A percentile compares a stretch with the other conserved stretches of the same genome.
Evolutionary conservation across 2,888 invertebrate species (phyloP).

Genomic region (Gnatocerus cornutus): DNA sequence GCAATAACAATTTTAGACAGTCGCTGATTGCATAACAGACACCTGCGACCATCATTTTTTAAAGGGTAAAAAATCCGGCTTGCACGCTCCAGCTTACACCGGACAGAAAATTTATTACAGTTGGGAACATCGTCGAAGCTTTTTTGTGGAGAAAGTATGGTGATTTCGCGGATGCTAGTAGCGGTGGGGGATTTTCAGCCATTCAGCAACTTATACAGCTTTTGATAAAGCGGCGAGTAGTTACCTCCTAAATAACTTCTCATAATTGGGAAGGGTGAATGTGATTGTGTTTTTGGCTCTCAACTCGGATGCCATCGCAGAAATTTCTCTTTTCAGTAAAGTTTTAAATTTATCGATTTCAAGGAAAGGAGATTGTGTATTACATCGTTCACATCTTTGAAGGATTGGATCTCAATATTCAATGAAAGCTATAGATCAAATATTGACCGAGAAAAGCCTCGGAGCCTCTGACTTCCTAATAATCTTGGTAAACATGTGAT

Average conservation of each 20-base stretch:
- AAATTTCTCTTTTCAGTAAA: slow-evolving; percentile 14
- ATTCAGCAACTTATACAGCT: slow-evolving; percentile 25
- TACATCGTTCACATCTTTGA: slow-evolving; percentile 36
- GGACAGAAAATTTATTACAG: slow-evolving; percentile 25
- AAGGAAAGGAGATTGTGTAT: slow-evolving; percentile 30
- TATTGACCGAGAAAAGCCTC: slow-evolving; percentile 36
- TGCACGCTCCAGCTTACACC: slow-evolving; percentile 12
- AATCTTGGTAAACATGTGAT: slow-evolving; percentile 37
- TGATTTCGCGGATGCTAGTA: slow-evolving; percentile 5
- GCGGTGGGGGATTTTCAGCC: slow-evolving; percentile 7
- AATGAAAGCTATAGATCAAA: slow-evolving; percentile 42
- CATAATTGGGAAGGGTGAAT: slow-evolving; percentile 20
- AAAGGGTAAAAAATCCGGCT: slow-evolving; percentile 11
- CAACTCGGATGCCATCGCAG: background rate
- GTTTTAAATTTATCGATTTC: slow-evolving; percentile 32
- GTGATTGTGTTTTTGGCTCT: slow-evolving; percentile 12
- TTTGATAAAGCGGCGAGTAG: slow-evolving; percentile 21
- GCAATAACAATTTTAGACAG: slow-evolving; percentile 17
- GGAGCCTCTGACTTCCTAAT: slow-evolving; percentile 29
- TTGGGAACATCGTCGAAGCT: slow-evolving; percentile 20
- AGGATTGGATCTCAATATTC: slow-evolving; percentile 43
- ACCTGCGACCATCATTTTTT: slow-evolving; percentile 15
- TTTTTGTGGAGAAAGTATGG: slow-evolving; percentile 26
- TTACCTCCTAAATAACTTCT: slow-evolving; percentile 26
- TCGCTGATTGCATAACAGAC: slow-evolving; percentile 26